Conservation (phyloP, 2,113 vertebrate species). For the Sinosuthora webbiana region DNA sequence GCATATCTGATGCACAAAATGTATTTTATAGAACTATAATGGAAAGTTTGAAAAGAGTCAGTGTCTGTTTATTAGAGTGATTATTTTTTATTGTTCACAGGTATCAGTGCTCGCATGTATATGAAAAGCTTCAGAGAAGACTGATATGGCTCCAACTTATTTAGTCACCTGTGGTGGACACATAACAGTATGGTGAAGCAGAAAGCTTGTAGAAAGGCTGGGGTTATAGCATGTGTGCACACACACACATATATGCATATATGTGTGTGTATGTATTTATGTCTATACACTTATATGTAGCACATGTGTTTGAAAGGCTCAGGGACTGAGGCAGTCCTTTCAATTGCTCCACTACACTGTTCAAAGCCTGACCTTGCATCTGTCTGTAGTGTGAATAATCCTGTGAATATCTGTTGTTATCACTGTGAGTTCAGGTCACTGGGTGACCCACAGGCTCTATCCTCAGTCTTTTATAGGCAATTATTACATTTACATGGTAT, state of each 20-base stretch:
- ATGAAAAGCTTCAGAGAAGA: not conserved
- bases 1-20: not conserved
- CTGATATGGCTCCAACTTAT: not conserved
- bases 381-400: not conserved
- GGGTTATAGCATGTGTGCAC: not conserved
- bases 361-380: not conserved
- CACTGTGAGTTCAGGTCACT: not conserved
- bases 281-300: not conserved
- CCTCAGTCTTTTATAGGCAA: not conserved
- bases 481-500: not conserved
- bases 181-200: not conserved
- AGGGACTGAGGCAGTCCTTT: not conserved
- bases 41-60: not conserved
- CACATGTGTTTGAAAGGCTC: not conserved
- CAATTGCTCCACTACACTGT: not conserved
- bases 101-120: not conserved
- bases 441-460: not conserved
- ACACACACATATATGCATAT: accelerated
- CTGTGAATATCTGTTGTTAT: not conserved
- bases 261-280: not conserved
- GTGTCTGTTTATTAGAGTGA: not conserved
- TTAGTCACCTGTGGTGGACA: not conserved
- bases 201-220: not conserved
- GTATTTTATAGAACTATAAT: not conserved
- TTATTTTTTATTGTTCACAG: not conserved